Percentiles rank a stretch among this genome's conserved stretches.
These are phyloP conservation scores for Petrocephalus microphthalmus DNA, from an alignment of 2,113 vertebrate genomes.

Conservation along the genomic window DNA sequence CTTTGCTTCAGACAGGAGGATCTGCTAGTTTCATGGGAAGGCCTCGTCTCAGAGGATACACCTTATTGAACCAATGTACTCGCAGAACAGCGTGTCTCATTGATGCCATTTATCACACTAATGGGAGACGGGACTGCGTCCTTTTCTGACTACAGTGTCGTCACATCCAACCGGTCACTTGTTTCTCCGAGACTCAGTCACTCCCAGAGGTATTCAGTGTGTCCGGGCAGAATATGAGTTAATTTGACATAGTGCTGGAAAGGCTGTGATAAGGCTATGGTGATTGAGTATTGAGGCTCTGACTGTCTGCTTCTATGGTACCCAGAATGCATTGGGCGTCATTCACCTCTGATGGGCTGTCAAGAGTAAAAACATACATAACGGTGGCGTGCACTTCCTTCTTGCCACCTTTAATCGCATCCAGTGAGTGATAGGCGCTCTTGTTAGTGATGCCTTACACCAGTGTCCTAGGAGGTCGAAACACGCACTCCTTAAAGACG, in stretches of 20 bases:
- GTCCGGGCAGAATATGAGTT: background rate
- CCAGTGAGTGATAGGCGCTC: background rate
- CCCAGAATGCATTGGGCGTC: background rate
- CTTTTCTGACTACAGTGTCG: constrained; percentile 21
- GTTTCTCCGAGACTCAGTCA: constrained; percentile 26
- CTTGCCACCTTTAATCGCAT: background rate
- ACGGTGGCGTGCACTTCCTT: background rate
- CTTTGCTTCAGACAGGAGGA: background rate
- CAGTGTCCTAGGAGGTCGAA: background rate
- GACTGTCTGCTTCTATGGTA: background rate
- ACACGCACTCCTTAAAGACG: background rate
- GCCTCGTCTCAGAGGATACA: constrained; percentile 14
- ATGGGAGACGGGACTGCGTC: constrained; percentile 32
- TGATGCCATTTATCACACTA: constrained; percentile 45
- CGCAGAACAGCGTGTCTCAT: constrained; percentile 31
- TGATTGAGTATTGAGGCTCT: background rate
- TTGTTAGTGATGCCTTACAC: background rate
- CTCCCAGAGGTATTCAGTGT: background rate
- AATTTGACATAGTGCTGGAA: background rate
- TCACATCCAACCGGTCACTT: constrained; percentile 14
- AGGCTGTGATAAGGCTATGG: background rate
- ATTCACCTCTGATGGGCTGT: background rate
- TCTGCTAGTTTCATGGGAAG: background rate
- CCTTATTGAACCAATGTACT: constrained; percentile 33
- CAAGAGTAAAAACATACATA: background rate